phyloP scores from a whole-genome alignment of 2,888 invertebrate species.

The Gymnosoma rotundatum region DNA sequence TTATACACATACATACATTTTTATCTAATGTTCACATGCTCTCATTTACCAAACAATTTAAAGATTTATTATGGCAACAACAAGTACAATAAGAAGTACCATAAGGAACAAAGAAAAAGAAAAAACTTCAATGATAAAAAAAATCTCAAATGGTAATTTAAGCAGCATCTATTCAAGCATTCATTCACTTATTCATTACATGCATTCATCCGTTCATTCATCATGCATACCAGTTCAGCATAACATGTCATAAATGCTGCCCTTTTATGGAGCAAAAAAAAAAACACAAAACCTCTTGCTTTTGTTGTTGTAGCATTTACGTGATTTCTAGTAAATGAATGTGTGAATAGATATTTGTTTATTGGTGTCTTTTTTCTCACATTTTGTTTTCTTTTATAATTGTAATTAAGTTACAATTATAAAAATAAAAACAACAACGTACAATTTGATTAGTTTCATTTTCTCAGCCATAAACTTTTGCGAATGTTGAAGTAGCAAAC shows the following conservation, averaged over 20 bases:
- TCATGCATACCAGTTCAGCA: constrained; percentile 42
- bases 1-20: not conserved
- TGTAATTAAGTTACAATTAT: constrained; percentile 64
- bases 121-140: constrained; percentile 11
- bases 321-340: constrained; percentile 28
- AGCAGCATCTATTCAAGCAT: constrained; percentile 39
- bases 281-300: constrained; percentile 33
- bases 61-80: constrained; percentile 48
- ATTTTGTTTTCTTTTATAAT: constrained; percentile 47
- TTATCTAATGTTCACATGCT: constrained; percentile 58
- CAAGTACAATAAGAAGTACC: constrained; percentile 39
- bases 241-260: constrained; percentile 54
- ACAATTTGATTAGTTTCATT: constrained; percentile 48
- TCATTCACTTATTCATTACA: constrained; percentile 19
- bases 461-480: constrained; percentile 61
- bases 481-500: not conserved
- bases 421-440: not conserved
- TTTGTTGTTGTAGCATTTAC: constrained; percentile 30
- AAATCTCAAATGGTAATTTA: constrained; percentile 45
- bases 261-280: constrained; percentile 41
- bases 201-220: constrained; percentile 28
- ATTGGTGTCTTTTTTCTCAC: not conserved
- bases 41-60: constrained; percentile 63
- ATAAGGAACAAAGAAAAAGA: constrained; percentile 9
- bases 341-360: constrained; percentile 48